Conservation (phyloP, 92 coral and sea anemone species). For the Epizoanthus ramosus region DNA sequence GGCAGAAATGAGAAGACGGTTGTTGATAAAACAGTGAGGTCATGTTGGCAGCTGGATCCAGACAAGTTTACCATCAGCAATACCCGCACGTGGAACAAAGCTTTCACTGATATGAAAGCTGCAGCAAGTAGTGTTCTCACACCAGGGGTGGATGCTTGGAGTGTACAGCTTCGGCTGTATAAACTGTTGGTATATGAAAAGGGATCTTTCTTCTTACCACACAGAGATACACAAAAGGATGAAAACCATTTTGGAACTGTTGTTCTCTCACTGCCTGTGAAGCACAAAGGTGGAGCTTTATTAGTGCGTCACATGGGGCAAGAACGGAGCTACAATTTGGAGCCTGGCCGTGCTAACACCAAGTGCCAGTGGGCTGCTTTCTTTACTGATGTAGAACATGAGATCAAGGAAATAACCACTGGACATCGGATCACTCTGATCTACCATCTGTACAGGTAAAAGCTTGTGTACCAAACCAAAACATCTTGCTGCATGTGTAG, state of each 20-base stretch:
- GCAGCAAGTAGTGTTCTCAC: slow-evolving; percentile 38
- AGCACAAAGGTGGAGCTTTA: slow-evolving; percentile 42
- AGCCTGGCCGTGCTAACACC: slow-evolving; percentile 42
- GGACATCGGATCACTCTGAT: slow-evolving; percentile 47
- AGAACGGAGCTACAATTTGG: slow-evolving; percentile 43
- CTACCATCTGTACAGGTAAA: slow-evolving; percentile 45
- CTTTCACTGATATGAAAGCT: slow-evolving; percentile 34
- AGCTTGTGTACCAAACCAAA: background rate
- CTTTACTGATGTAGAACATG: slow-evolving; percentile 48
- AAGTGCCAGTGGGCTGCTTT: slow-evolving; percentile 51
- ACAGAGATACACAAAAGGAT: slow-evolving; percentile 43
- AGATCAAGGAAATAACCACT: slow-evolving; percentile 42
- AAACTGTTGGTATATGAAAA: slow-evolving; percentile 42
- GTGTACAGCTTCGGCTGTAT: slow-evolving; percentile 41
- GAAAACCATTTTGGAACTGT: slow-evolving; percentile 48
- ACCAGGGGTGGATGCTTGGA: slow-evolving; percentile 29
- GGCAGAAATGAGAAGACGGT: slow-evolving; percentile 49
- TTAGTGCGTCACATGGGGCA: slow-evolving; percentile 45
- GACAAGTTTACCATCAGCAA: slow-evolving; percentile 38
- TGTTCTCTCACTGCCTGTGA: slow-evolving; percentile 47
- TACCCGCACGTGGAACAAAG: slow-evolving; percentile 24
- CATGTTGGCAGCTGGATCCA: slow-evolving; percentile 48
- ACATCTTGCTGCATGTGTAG: background rate
- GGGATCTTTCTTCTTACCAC: slow-evolving; percentile 46
- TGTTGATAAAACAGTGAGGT: slow-evolving; percentile 42